Evolutionary conservation across 1,140 invertebrate genomes (phyloP).

Genomic region (Lasioglossum baleicum): DNA sequence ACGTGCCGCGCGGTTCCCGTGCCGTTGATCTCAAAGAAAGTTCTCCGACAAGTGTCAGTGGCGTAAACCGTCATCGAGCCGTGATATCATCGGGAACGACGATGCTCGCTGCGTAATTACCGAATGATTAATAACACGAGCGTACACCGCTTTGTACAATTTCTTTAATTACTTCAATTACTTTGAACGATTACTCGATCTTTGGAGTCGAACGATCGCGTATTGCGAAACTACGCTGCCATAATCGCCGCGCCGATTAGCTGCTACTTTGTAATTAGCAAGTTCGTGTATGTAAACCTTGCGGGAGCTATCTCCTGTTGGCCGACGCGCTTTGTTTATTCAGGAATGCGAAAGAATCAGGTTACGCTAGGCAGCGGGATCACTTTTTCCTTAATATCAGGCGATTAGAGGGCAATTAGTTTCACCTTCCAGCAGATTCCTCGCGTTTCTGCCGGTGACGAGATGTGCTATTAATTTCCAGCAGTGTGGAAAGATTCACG

Average conservation of each 20-base stretch:
- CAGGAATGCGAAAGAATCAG: not conserved
- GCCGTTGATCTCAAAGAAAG: conserved; percentile 27
- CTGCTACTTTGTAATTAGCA: not conserved
- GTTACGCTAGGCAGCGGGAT: not conserved
- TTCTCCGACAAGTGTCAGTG: not conserved
- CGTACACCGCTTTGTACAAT: not conserved
- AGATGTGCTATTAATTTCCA: conserved; percentile 22
- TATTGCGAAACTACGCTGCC: conserved; percentile 10
- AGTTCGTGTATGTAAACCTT: not conserved
- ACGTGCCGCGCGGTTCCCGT: conserved; percentile 30
- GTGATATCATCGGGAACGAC: conserved; percentile 14
- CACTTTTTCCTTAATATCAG: not conserved
- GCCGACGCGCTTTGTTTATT: not conserved
- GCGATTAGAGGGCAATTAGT: conserved; percentile 35
- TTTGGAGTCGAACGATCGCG: not conserved
- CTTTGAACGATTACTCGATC: conserved; percentile 16
- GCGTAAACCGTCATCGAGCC: not conserved
- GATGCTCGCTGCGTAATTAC: not conserved
- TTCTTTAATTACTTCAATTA: no score
- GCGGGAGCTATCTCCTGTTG: not conserved
- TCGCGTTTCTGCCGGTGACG: conserved; percentile 20
- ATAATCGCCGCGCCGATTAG: not conserved
- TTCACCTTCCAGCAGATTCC: conserved; percentile 24
- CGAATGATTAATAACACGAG: conserved; percentile 14
- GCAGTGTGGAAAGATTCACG: no score